Percentiles rank a stretch among this genome's conserved stretches.
Conservation (phyloP, 2,888 invertebrate species). For the Apamea anceps region DNA sequence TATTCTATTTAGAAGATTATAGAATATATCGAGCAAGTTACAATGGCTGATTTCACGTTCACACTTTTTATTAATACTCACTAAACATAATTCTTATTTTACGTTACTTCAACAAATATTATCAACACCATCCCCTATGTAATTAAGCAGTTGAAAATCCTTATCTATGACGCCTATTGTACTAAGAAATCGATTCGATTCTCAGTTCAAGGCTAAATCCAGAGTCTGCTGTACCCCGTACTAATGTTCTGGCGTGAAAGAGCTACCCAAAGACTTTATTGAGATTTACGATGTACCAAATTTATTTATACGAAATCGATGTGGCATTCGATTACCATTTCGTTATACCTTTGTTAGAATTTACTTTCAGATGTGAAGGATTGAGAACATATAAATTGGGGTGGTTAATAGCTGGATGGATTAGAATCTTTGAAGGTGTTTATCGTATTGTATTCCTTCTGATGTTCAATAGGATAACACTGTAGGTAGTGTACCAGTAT, state of each 20-base stretch:
- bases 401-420: conserved; percentile 20
- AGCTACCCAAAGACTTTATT: conserved; percentile 61
- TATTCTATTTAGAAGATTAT: background rate
- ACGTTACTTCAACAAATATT: background rate
- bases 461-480: conserved; percentile 42
- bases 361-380: conserved; percentile 37
- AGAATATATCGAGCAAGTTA: background rate
- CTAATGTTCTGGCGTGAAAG: conserved; percentile 54
- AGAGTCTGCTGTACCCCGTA: conserved; percentile 19
- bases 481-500: conserved; percentile 3
- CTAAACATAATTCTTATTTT: background rate
- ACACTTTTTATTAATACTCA: background rate
- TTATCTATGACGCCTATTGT: conserved; percentile 32
- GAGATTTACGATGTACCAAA: conserved; percentile 66
- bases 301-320: conserved; percentile 67
- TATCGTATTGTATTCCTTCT: conserved; percentile 15
- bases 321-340: conserved; percentile 68
- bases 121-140: background rate
- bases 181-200: conserved; percentile 52
- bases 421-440: conserved; percentile 38
- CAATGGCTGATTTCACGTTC: background rate
- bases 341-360: conserved; percentile 58
- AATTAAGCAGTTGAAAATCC: conserved; percentile 17
- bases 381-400: conserved; percentile 38
- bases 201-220: conserved; percentile 32